Percentiles rank a stretch among this genome's conserved stretches.
These are phyloP conservation scores for Schlechtendalia chinensis DNA, from an alignment of 1,140 invertebrate species.

Conservation along the genomic window DNA sequence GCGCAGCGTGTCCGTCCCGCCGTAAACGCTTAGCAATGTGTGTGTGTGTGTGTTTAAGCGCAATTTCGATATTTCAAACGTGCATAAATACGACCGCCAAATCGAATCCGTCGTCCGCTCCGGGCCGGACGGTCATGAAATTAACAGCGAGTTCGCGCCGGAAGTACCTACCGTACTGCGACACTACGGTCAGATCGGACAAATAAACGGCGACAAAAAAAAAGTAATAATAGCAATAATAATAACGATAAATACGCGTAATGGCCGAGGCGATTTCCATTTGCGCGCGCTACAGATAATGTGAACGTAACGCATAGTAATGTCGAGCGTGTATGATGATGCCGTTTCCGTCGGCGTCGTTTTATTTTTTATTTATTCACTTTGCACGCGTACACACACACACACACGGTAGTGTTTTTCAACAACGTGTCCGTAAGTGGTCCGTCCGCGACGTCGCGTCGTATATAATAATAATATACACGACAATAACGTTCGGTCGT, in stretches of 20 bases:
- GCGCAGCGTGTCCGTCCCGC: not conserved
- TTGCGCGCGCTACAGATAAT: not conserved
- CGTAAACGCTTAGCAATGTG: not conserved
- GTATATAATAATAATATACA: no score
- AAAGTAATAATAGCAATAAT: not conserved
- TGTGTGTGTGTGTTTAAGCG: not conserved
- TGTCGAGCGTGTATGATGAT: no score
- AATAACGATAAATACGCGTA: not conserved
- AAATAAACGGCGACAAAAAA: not conserved
- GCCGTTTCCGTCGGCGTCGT: no score
- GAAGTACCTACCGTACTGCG: not conserved
- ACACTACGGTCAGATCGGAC: not conserved
- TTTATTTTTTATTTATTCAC: no score
- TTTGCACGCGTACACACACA: no score
- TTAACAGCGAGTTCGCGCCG: not conserved
- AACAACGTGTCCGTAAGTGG: no score
- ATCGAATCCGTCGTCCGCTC: not conserved
- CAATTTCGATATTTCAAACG: slow-evolving; percentile 17
- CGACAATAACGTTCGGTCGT: no score
- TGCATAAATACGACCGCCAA: not conserved
- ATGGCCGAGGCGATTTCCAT: not conserved
- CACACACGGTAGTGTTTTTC: no score
- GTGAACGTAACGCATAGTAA: not conserved
- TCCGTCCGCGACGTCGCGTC: no score
- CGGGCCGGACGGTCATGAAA: no score